Conservation (phyloP, 2,888 invertebrate species). For the Drosophila crucigera region DNA sequence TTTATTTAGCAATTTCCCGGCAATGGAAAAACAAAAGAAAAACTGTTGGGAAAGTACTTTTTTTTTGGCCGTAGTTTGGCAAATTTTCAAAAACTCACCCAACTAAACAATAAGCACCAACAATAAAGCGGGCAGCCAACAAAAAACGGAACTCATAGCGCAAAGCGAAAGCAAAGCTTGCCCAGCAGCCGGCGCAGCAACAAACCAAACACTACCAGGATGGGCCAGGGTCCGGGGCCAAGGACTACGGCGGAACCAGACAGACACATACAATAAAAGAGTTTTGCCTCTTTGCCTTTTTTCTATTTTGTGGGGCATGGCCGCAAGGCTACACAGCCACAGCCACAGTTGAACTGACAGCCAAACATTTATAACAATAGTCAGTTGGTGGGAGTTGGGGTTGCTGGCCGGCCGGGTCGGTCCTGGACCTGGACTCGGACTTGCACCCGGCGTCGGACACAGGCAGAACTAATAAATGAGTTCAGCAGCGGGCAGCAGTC, state of each 20-base stretch:
- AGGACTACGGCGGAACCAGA: constrained; percentile 30
- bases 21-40: constrained; percentile 48
- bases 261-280: constrained; percentile 42
- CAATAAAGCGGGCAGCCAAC: constrained; percentile 17
- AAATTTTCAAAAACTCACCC: constrained; percentile 69
- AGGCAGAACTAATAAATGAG: constrained; percentile 78
- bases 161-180: constrained; percentile 42
- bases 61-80: constrained; percentile 43
- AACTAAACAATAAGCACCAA: constrained; percentile 61
- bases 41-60: constrained; percentile 47
- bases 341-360: constrained; percentile 62
- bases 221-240: not conserved
- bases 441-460: constrained; percentile 19
- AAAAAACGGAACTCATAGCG: constrained; percentile 60
- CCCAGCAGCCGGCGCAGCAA: constrained; percentile 41
- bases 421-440: constrained; percentile 20
- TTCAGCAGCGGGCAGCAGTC: constrained; percentile 55
- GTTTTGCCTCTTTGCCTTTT: constrained; percentile 17
- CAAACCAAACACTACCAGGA: constrained; percentile 28
- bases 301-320: constrained; percentile 50
- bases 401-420: not conserved
- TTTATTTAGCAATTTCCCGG: constrained; percentile 76
- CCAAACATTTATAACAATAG: constrained; percentile 76
- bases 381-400: constrained; percentile 21
- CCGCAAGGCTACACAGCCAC: constrained; percentile 60